Evolutionary conservation across 2,113 vertebrate genomes (phyloP), one percentile per base, ranked within the genome.

Genomic region (Struthio camelus): DNA sequence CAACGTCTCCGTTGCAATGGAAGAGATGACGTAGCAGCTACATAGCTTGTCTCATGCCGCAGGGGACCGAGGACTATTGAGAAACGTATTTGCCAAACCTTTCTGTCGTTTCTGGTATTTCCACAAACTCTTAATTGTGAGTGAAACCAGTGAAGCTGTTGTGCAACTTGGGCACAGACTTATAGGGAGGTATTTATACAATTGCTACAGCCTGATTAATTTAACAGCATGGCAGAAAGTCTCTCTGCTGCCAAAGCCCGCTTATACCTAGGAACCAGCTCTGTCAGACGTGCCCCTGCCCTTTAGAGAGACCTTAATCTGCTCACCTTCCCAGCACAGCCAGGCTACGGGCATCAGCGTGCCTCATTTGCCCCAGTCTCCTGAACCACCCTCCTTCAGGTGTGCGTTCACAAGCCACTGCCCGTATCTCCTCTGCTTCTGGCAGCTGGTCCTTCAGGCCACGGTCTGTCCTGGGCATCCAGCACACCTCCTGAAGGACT

Each of bases 231-330:
- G 30, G 11, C 34, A 54, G 36, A 54, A 89, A 34, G 15, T 46
- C 28, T 16, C 6, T 5, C 28, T 40, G 44, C 44, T 75, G 59
- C 61, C 23, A 32, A 70, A 46, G 15, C 15, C n/a, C n/a, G 54
- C 15, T 44, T 11, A 13, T 30, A 38, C 6, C 23, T 38, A 38
- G 28, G 48, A 79, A 38, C 48, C 15, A 28, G 14, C 36, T 22
- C 3, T 9, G 10, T 38, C 61, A 48, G 51, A 51, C 32, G 20
- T 32, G 69, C 44, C 20, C 24, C 19, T 38, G 48, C n/a, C 51
- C 2, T 1, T 3, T 2, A 69, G 65, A 34, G 0, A 46, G 70
- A 51, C 28, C 46, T 48, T 42, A 62, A 6, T 19, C 44, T 40
- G 62, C 5, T 2, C 8, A 24, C 14, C 64, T 59, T 28, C 78